Evolutionary conservation across 1,140 invertebrate genomes (phyloP).

Genomic region (Solenopsis invicta): DNA sequence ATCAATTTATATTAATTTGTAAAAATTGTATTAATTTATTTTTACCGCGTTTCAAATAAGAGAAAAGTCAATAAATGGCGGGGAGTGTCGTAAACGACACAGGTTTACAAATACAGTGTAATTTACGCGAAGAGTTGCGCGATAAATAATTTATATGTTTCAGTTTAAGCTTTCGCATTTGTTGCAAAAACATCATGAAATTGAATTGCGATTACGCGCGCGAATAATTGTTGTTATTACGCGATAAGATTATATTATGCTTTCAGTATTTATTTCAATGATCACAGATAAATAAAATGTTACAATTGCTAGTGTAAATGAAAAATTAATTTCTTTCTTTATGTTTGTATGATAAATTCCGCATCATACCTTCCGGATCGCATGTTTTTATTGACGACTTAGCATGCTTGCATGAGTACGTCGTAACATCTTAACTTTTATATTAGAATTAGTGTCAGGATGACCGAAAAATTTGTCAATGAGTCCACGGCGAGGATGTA

Average conservation of each 20-base stretch:
- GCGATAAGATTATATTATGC: constrained; percentile 38
- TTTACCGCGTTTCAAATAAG: constrained; percentile 24
- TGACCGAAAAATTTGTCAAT: not conserved
- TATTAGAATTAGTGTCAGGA: not conserved
- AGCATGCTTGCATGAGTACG: too few relatives aligned
- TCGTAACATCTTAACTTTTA: not conserved
- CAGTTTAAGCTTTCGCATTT: constrained; percentile 22
- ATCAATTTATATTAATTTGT: too few relatives aligned
- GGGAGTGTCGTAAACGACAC: constrained; percentile 14
- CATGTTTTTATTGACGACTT: not conserved
- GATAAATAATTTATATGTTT: constrained; percentile 46
- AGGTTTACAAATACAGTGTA: constrained; percentile 27
- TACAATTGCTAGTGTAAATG: not conserved
- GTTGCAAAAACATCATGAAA: constrained; percentile 45
- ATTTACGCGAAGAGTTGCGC: constrained; percentile 8
- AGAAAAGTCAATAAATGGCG: constrained; percentile 32
- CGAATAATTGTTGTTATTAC: constrained; percentile 36
- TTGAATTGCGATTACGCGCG: constrained; percentile 29
- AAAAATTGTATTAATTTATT: constrained; percentile 48
- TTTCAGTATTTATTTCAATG: not conserved
- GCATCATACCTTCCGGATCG: not conserved
- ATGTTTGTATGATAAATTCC: constrained; percentile 6
- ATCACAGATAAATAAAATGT: constrained; percentile 44
- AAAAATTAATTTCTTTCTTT: not conserved
- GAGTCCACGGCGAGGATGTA: not conserved